Percentiles rank a stretch among this genome's conserved stretches.
Evolutionary conservation across 2,888 invertebrate species (phyloP).

Genomic region (Teleogryllus oceanicus): DNA sequence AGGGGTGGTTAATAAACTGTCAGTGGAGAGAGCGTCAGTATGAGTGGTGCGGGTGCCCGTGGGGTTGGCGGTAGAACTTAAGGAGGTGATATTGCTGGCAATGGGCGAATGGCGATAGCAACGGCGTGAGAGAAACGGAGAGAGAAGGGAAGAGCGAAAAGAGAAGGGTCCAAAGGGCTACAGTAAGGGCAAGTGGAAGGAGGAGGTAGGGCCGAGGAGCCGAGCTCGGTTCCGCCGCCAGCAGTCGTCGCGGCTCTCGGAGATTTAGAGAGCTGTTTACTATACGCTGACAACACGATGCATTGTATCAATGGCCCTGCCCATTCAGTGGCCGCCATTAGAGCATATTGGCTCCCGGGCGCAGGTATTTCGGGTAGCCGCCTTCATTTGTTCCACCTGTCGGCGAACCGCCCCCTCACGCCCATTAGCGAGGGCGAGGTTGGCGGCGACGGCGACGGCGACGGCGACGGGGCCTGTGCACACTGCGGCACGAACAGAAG

Average conservation of each 20-base stretch:
- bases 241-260: background rate
- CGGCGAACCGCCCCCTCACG: conserved; percentile 31
- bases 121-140: background rate
- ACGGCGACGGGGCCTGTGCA: background rate
- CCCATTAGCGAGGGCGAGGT: conserved; percentile 27
- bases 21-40: no score
- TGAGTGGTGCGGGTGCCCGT: no score
- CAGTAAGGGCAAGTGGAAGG: background rate
- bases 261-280: background rate
- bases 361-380: conserved; percentile 32
- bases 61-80: no score
- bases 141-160: background rate
- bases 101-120: no score
- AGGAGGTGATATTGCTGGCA: no score
- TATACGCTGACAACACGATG: conserved; percentile 18
- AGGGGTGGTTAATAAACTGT: no score
- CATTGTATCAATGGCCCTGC: conserved; percentile 18
- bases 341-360: conserved; percentile 18
- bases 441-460: background rate
- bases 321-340: conserved; percentile 7
- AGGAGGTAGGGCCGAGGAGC: background rate
- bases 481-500: background rate
- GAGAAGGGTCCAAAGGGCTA: background rate
- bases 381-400: conserved; percentile 32
- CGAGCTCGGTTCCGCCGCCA: background rate